phyloP scores from a whole-genome alignment of 2,888 invertebrate genomes.

The Pantelozetes paolii region DNA sequence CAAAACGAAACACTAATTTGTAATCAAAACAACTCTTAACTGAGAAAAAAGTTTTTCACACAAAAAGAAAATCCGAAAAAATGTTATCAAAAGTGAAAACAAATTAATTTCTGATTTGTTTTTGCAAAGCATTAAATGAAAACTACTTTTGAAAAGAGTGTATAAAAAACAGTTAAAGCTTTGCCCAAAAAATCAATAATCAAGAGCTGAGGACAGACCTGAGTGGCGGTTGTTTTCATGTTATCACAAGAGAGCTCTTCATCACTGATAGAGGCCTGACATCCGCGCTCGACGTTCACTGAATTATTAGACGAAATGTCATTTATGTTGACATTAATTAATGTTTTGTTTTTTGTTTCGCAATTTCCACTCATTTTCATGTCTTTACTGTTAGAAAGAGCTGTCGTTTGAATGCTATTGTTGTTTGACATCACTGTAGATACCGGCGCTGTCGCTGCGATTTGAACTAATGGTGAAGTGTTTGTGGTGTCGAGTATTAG shows the following conservation, averaged over 20 bases:
- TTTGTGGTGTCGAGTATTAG: slow-evolving; percentile 26
- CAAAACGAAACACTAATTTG: slow-evolving; percentile 1
- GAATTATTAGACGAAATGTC: background rate
- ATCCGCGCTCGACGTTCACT: slow-evolving; percentile 26
- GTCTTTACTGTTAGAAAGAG: background rate
- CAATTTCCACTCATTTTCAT: background rate
- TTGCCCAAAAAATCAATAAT: background rate
- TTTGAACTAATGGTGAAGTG: slow-evolving; percentile 29
- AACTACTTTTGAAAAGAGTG: too few species aligned
- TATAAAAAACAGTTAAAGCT: background rate
- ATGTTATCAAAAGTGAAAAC: background rate
- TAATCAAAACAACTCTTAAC: slow-evolving; percentile 19
- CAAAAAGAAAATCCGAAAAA: background rate
- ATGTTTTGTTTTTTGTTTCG: background rate
- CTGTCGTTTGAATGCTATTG: background rate
- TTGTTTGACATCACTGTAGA: background rate
- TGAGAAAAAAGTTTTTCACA: background rate
- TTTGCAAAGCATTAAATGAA: too few species aligned
- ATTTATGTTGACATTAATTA: background rate
- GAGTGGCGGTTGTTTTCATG: slow-evolving; percentile 32
- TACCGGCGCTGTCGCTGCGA: slow-evolving; percentile 13
- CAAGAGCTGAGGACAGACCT: background rate
- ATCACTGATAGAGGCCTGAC: slow-evolving; percentile 31
- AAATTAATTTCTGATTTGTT: background rate
- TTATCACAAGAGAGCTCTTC: slow-evolving; percentile 29